Evolutionary conservation across 2,888 invertebrate genomes (phyloP).

Genomic region (Agrenia bidenticulata): DNA sequence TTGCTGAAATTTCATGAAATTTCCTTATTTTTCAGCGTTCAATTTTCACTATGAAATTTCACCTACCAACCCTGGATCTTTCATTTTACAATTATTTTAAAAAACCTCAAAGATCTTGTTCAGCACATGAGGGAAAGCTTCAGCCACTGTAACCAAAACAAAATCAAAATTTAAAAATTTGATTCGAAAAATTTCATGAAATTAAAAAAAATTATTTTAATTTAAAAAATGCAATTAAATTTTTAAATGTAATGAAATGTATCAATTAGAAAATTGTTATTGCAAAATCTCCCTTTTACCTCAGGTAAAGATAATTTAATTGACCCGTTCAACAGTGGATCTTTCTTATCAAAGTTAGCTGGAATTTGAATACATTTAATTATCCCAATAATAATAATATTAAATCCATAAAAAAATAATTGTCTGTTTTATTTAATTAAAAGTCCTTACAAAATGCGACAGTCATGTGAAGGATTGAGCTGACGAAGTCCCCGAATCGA

Average conservation of each 20-base stretch:
- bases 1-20: too few relatives aligned
- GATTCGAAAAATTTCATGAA: too few relatives aligned
- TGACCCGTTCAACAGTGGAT: constrained; percentile 75
- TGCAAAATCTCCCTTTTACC: not conserved
- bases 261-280: not conserved
- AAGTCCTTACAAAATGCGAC: constrained; percentile 78
- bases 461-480: constrained; percentile 82
- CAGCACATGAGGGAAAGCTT: constrained; percentile 54
- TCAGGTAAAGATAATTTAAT: constrained; percentile 71
- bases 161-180: constrained; percentile 8
- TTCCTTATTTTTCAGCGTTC: too few relatives aligned
- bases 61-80: too few relatives aligned
- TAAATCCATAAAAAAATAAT: constrained; percentile 19
- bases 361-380: constrained; percentile 31
- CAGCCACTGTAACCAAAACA: constrained; percentile 53
- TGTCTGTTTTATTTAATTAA: not conserved
- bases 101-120: too few relatives aligned
- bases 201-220: too few relatives aligned
- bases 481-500: constrained; percentile 87
- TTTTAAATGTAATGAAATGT: too few relatives aligned
- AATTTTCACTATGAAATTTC: too few relatives aligned
- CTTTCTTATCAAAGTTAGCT: constrained; percentile 74
- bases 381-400: constrained; percentile 39
- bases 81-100: too few relatives aligned
- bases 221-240: too few relatives aligned